Evolutionary conservation across 2,797 vertebrate genomes (phyloP), one percentile per base, ranked within the genome.

Genomic region (Rallus crepitans): DNA sequence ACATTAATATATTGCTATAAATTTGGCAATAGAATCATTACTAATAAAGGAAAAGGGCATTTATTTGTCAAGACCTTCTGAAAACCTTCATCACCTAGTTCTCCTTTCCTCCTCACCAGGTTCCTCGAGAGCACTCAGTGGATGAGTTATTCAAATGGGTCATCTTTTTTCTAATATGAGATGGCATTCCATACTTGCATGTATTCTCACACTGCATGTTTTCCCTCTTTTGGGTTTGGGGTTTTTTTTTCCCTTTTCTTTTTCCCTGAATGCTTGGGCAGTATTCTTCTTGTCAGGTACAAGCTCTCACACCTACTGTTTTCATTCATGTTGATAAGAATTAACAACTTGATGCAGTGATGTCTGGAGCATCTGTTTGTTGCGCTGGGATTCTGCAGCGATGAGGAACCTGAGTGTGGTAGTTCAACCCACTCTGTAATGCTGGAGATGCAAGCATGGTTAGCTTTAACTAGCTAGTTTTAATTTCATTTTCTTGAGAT

Each of bases 61-160:
- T 73, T 75, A 16, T 81, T 69, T 68, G 11, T 69, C 24, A 59
- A 79, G 21, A 42, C 17, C 33, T 59, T 39, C 28, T 82, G 59
- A 91, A 93, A 89, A 82, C 10, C 37, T 84, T 92, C 83, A 84
- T 92, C 73, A 81, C 66, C 47, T 94, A 85, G 61, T 88, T 93
- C 77, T 83, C 40, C 77, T 82, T 93, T 94, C 55, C 68, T 95
- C 50, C 56, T 85, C 4, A 3, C 75, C 39, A 82, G 47, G 30
- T 81, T 91, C 60, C 57, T 94, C 47, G 71, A 30, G 77, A 71
- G 25, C 12, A 0, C 37, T 82, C 6, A 69, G 0, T 53, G n/a
- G 28, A 88, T 61, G 63, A 78, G 35, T 92, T 91, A 66, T 24
- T 90, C 63, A 73, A 82, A 83, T 76, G 47, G 6, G 28, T 90